These are phyloP conservation scores for Mesopsocus fuscifrons DNA, from an alignment of 2,888 invertebrate genomes.

Conservation along the genomic window DNA sequence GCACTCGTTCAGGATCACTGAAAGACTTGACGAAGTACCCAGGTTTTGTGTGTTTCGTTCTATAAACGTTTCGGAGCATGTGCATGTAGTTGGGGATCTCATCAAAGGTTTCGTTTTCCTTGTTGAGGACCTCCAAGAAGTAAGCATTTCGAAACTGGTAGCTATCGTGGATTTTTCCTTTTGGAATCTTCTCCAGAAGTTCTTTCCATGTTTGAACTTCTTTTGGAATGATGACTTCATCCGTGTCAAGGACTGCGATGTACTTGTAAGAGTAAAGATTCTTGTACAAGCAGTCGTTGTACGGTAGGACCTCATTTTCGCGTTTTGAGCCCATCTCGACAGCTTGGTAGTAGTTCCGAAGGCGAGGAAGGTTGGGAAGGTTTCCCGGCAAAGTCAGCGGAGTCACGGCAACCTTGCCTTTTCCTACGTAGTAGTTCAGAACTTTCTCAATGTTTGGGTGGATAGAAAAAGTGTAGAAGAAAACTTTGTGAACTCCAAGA, in stretches of 20 bases:
- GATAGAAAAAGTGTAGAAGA: constrained; percentile 26
- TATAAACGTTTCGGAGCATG: constrained; percentile 82
- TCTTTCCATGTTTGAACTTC: constrained; percentile 20
- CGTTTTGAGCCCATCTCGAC: constrained; percentile 25
- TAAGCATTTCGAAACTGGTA: constrained; percentile 86
- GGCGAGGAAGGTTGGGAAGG: constrained; percentile 22
- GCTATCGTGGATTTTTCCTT: constrained; percentile 47
- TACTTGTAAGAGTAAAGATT: constrained; percentile 24
- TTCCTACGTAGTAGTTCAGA: constrained; percentile 18
- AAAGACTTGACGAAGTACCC: constrained; percentile 89
- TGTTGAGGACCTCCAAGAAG: constrained; percentile 71
- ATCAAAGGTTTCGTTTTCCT: constrained; percentile 60
- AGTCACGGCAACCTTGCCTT: constrained; percentile 18
- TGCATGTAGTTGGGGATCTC: constrained; percentile 71
- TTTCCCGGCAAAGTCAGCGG: constrained; percentile 24
- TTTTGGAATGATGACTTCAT: constrained; percentile 27
- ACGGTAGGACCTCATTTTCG: constrained; percentile 27
- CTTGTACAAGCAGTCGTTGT: constrained; percentile 28
- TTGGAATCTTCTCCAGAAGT: constrained; percentile 22
- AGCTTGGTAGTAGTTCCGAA: constrained; percentile 21
- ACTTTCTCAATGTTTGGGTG: constrained; percentile 23
- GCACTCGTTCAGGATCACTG: constrained; percentile 75
- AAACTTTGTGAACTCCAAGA: constrained; percentile 26
- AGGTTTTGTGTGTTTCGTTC: constrained; percentile 78
- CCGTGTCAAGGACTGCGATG: constrained; percentile 26